Evolutionary conservation across 2,113 vertebrate genomes (phyloP), one percentile per base, ranked within the genome.

Genomic region (Marmota monax): DNA sequence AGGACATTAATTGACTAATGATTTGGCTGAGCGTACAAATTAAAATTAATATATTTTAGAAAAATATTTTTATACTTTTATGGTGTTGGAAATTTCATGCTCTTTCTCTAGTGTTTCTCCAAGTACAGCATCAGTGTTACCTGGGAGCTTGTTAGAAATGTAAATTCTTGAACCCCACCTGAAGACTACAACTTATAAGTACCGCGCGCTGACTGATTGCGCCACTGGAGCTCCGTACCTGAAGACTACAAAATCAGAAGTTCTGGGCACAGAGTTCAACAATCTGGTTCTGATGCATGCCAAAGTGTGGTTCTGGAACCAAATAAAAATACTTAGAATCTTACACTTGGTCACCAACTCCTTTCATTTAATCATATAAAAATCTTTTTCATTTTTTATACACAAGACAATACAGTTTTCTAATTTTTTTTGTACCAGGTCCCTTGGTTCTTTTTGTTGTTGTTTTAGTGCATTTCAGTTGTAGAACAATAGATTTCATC

Each of bases 61-160:
- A 58, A 58, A 58, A 58, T 7, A 58, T 67, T 72, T 53, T 65
- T 82, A 80, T 51, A 73, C 20, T 82, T 39, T 80, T 89, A 45
- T 90, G 73, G n/a, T 73, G 8, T 90, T 84, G 79, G n/a, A 78
- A 90, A 84, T 34, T n/a, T 79, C 63, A 85, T 84, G 51, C 25
- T 42, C 6, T 90, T 94, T 83, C 37, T 61, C 18, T 63, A 61
- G 72, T 78, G 27, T 9, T 27, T 86, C 14, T 95, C 67, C 34
- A 79, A 53, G 63, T 77, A 23, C 7, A 45, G 29, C 27, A 56
- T 84, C 58, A 42, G 53, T 27, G 53, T 89, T 23, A n/a, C 20
- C 29, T 77, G n/a, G n/a, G 61, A 69, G 34, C 58, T 61, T 72
- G 74, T 48, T 93, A 72, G 74, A 61, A 87, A 87, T 87, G 23